Evolutionary conservation across 2,888 invertebrate genomes (phyloP), one percentile per base, ranked within the genome.

Genomic region (Diaperis boleti): DNA sequence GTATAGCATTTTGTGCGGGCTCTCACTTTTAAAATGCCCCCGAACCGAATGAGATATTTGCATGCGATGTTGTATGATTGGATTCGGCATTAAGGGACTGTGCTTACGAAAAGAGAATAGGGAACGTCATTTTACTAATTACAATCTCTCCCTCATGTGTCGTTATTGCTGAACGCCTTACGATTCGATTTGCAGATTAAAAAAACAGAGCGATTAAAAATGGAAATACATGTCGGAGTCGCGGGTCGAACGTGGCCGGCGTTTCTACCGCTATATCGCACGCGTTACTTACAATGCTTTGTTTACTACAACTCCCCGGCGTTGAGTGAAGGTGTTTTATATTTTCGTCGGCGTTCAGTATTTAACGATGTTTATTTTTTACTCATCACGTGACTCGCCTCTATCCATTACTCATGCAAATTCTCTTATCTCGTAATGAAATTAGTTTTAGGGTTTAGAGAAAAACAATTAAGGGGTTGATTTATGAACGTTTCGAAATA

Each of bases 91-190:
- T 72, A 71, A 71, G 71, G 70, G 71, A 64, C 64, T 59, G 55
- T 55, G 55, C 42, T 61, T 68, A 70, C 68, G 71, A 67, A 69
- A 71, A 70, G 71, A 72, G 69, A 70, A 70, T 68, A 65, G 69
- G 60, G 64, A 69, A 71, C 67, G 72, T 73, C 72, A 74, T 75
- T 74, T 73, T 73, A 74, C 74, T 75, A 75, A 75, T 75, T 75
- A 72, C 70, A 74, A 75, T 74, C 52, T 69, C 69, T 75, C 75
- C 74, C 75, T 72, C 68, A 73, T 69, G 75, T 73, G 70, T 71
- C 71, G 71, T 75, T 74, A 71, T 67, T 64, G 60, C 47, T 62
- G 65, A 71, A 70, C 67, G 72, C 67, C 72, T 71, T 72, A 69
- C 69, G 67, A 73, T 73, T 69, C 72, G 73, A 75, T 75, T 73